Conservation (phyloP, 23 tunicate genomes). For the Oikopleura albicans region DNA sequence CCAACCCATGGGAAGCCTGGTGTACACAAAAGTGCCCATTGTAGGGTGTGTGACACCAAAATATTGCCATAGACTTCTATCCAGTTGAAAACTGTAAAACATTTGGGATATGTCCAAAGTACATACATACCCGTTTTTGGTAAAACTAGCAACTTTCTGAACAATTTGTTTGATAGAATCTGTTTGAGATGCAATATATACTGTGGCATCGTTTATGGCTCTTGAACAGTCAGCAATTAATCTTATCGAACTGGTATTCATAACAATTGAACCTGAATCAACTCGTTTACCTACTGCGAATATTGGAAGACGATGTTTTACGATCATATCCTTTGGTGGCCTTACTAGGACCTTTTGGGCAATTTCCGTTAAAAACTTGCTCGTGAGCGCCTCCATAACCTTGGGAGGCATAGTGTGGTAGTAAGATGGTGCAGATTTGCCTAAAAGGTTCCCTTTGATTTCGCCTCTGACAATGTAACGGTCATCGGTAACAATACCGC, state of each 20-base stretch:
- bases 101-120: not conserved
- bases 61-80: not conserved
- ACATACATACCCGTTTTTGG: not conserved
- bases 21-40: not conserved
- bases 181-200: not conserved
- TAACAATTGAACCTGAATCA: not conserved
- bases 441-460: not conserved
- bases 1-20: conserved; percentile 5
- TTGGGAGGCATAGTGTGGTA: not conserved
- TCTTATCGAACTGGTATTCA: not conserved
- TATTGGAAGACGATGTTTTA: not conserved
- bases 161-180: not conserved
- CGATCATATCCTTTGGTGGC: not conserved
- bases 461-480: not conserved
- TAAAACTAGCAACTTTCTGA: not conserved
- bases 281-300: not conserved
- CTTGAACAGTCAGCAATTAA: not conserved
- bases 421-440: not conserved
- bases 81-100: not conserved
- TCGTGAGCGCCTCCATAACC: not conserved
- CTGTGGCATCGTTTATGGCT: not conserved
- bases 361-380: not conserved
- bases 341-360: not conserved
- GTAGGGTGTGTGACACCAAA: not conserved
- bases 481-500: not conserved